Percentiles rank a stretch among this genome's conserved stretches.
These are phyloP conservation scores for Platichthys stellatus DNA, from an alignment of 2,113 vertebrate genomes.

Conservation along the genomic window DNA sequence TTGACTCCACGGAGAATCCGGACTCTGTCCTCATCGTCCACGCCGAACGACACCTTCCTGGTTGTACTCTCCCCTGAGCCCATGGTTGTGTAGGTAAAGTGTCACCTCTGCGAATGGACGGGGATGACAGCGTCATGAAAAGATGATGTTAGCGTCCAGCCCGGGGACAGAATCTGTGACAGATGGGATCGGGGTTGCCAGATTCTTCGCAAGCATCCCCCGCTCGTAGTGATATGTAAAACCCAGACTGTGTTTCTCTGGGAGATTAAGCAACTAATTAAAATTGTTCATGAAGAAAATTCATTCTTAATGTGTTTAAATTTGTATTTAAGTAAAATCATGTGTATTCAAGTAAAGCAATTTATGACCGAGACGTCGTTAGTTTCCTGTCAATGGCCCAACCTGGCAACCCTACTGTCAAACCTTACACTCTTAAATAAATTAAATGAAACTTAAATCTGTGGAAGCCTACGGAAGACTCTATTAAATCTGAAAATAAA, in stretches of 20 bases:
- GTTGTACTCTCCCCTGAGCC: conserved; percentile 86
- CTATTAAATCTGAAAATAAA: background rate
- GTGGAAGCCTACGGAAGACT: background rate
- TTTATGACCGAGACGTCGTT: background rate
- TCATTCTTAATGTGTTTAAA: background rate
- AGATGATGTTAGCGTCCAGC: conserved; percentile 26
- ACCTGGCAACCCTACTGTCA: conserved; percentile 50
- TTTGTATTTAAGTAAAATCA: background rate
- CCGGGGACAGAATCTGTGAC: conserved; percentile 59
- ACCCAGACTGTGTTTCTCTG: too few relatives aligned
- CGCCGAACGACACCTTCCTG: conserved; percentile 89
- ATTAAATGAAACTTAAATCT: too few relatives aligned
- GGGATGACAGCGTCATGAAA: conserved; percentile 3
- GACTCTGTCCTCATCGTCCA: conserved; percentile 90
- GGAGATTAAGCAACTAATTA: fast-evolving
- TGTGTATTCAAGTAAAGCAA: fast-evolving
- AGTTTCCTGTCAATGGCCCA: background rate
- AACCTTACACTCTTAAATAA: background rate
- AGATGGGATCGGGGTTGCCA: conserved; percentile 71
- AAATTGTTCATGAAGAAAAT: background rate
- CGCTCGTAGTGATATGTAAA: background rate
- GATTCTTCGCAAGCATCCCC: conserved; percentile 1
- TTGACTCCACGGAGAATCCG: conserved; percentile 91
- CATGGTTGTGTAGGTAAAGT: conserved; percentile 72
- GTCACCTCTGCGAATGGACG: background rate